These are phyloP conservation scores for Cyprinodon variegatus DNA, from an alignment of 2,113 vertebrate genomes.

Conservation along the genomic window DNA sequence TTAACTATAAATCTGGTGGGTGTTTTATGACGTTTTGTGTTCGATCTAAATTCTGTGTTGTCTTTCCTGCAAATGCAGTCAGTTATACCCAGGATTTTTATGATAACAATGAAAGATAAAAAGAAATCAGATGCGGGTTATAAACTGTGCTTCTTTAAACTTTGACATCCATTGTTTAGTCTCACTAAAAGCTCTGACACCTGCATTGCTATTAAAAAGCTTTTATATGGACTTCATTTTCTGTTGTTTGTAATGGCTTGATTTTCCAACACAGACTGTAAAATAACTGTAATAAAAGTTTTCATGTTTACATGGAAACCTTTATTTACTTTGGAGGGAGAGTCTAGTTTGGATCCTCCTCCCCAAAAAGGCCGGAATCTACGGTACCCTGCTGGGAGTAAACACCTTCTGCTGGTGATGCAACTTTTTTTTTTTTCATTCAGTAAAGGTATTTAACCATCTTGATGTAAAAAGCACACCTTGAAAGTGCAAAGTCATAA, in stretches of 20 bases:
- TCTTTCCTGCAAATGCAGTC: neutral
- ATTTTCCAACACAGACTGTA: neutral
- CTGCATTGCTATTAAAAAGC: neutral
- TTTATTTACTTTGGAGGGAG: neutral
- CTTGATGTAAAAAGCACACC: neutral
- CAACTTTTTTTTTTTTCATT: accelerated
- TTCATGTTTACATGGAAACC: neutral
- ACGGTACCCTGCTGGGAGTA: neutral
- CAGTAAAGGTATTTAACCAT: accelerated
- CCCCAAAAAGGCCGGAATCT: neutral
- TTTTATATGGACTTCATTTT: neutral
- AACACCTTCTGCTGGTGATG: neutral
- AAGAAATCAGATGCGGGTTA: neutral
- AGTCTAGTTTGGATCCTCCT: neutral
- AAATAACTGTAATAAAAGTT: neutral
- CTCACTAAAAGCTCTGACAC: neutral
- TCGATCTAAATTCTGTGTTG: neutral
- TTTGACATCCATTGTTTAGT: slow-evolving; percentile 20
- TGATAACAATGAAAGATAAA: neutral
- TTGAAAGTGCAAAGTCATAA: neutral
- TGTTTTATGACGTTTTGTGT: neutral
- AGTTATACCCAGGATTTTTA: neutral
- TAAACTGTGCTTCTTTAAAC: neutral
- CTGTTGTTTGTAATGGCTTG: neutral
- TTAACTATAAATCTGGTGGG: slow-evolving; percentile 21